Evolutionary conservation across 1,140 invertebrate species (phyloP), one percentile per base, ranked within the genome.

Genomic region (Temnothorax longispinosus): DNA sequence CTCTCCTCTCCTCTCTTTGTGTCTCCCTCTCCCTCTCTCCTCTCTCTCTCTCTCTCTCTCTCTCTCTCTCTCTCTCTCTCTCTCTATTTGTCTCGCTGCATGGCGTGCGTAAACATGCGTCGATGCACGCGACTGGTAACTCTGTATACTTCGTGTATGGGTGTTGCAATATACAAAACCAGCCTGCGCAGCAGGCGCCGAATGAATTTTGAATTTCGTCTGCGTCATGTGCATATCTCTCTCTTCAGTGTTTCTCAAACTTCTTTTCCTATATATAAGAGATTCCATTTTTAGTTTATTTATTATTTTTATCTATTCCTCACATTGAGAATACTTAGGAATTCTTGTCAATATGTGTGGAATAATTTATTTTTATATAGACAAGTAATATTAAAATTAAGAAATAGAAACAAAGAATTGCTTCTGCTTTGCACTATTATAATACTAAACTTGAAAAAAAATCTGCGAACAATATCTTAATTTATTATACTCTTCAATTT

Each of bases 191-290:
- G 60, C 72, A 71, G 50, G 52, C 21, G 67, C 21, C 77, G 77
- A 88, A 89, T 89, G 74, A 89, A 88, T 89, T 89, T 89, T 88
- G 65, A 15, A 89, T 88, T 64, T 89, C 52, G 50, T 56, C 32
- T 85, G 74, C 80, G 54, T 88, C 88, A 88, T 62, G 78, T 41
- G 65, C 21, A 32, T 21, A 8, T 50, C 21, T 88, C 50, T 47
- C 52, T 88, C 50, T 47, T 41, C 78, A 50, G 76, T 89, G 80
- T 78, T 88, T 88, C 75, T 88, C 81, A 65, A 72, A 69, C 47
- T 44, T 21, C 27, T 80, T 65, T 64, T 78, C 8, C 8, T 35
- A n/a, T 35, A n/a, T 35, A n/a, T 32, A 7, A 62, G 1, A 32
- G 15, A 27, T n/a, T 32, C 32, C 44, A 13, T 27, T 60, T 60